Evolutionary conservation across 2,113 vertebrate genomes (phyloP).

Genomic region (Anseranas semipalmata): DNA sequence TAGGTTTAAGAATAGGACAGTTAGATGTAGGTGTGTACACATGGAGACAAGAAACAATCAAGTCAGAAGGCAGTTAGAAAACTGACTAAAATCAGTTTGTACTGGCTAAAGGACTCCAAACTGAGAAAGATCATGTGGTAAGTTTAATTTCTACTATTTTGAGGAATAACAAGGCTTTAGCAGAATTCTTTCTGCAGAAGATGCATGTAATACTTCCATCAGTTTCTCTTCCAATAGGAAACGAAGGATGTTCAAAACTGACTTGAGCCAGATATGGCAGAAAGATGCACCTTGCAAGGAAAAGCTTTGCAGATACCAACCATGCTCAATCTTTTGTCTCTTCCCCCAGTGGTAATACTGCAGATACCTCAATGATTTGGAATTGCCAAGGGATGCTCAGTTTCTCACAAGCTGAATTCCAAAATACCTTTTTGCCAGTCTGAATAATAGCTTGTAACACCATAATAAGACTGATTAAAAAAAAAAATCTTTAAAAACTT

Average conservation of each 20-base stretch:
- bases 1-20: accelerated
- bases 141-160: neutral
- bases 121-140: accelerated
- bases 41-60: neutral
- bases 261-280: neutral
- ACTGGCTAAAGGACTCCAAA: neutral
- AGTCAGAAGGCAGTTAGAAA: neutral
- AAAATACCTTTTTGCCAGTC: neutral
- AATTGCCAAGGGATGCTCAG: neutral
- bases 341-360: neutral
- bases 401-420: neutral
- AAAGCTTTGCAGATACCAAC: neutral
- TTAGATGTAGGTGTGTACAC: neutral
- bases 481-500: too few relatives aligned
- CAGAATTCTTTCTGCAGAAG: neutral
- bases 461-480: too few relatives aligned
- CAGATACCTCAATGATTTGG: neutral
- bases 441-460: neutral
- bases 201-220: neutral
- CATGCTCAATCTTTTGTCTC: neutral
- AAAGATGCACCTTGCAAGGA: neutral
- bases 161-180: neutral
- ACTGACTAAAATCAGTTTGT: neutral
- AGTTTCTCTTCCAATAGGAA: neutral
- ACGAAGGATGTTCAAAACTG: neutral